A percentile compares a stretch with the other conserved stretches of the same genome.
Evolutionary conservation across 2,888 invertebrate species (phyloP).

Genomic region (Thymelicus lineola): DNA sequence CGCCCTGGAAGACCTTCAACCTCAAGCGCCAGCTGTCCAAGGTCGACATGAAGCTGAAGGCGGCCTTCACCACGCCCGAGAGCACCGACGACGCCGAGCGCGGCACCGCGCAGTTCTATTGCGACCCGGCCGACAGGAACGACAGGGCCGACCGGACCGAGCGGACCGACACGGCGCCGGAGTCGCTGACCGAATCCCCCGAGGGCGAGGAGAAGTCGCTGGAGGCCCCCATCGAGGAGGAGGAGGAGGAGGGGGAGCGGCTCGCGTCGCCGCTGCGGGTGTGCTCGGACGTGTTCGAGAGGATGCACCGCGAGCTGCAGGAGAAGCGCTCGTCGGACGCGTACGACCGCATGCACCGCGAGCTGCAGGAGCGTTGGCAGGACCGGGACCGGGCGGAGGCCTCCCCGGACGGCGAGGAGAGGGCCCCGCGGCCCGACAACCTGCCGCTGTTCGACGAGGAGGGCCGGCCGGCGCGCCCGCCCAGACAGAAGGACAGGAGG

Average conservation of each 20-base stretch:
- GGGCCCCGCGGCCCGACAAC: slow-evolving; percentile 85
- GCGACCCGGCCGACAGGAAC: slow-evolving; percentile 58
- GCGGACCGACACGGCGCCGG: slow-evolving; percentile 57
- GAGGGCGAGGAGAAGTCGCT: slow-evolving; percentile 50
- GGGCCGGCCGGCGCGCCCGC: slow-evolving; percentile 69
- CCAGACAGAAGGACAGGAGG: slow-evolving; percentile 77
- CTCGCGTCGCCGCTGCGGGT: slow-evolving; percentile 66
- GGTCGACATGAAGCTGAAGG: slow-evolving; percentile 90
- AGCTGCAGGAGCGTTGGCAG: slow-evolving; percentile 77
- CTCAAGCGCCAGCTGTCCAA: slow-evolving; percentile 92
- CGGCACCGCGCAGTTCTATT: slow-evolving; percentile 72
- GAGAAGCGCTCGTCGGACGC: slow-evolving; percentile 65
- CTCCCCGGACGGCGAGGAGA: slow-evolving; percentile 50
- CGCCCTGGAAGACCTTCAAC: slow-evolving; percentile 92
- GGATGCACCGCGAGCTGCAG: slow-evolving; percentile 73
- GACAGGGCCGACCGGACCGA: slow-evolving; percentile 59
- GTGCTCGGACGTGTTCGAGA: slow-evolving; percentile 71
- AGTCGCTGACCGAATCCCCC: slow-evolving; percentile 52
- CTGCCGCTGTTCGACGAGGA: slow-evolving; percentile 83
- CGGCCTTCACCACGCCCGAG: slow-evolving; percentile 83
- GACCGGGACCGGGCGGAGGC: slow-evolving; percentile 60
- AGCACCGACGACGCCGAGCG: slow-evolving; percentile 63
- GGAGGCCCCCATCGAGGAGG: slow-evolving; percentile 45
- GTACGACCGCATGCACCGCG: slow-evolving; percentile 74
- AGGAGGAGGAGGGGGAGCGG: slow-evolving; percentile 51